A percentile compares a stretch with the other conserved stretches of the same genome.
Evolutionary conservation across 2,888 invertebrate species (phyloP).

Genomic region (Agrochola lychnidis): DNA sequence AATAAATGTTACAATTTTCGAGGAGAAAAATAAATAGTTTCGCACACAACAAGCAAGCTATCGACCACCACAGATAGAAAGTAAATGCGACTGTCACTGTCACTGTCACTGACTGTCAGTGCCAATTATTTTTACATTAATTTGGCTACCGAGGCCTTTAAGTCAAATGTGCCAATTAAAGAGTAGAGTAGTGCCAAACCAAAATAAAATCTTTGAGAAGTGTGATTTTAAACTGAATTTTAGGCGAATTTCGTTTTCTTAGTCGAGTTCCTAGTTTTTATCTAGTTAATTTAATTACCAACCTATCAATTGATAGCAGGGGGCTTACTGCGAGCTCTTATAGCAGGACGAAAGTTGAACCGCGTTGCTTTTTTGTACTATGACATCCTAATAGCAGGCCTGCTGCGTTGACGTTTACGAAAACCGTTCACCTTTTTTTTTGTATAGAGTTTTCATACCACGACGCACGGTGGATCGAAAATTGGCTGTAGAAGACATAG

Average conservation of each 20-base stretch:
- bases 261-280: background rate
- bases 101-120: background rate
- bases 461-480: too few relatives aligned
- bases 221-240: too few relatives aligned
- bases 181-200: background rate
- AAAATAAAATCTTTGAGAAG: background rate
- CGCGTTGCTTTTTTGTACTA: too few relatives aligned
- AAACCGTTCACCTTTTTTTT: too few relatives aligned
- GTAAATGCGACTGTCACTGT: slow-evolving; percentile 6
- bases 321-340: too few relatives aligned
- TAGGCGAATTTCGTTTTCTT: too few relatives aligned
- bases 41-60: background rate
- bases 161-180: background rate
- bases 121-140: background rate
- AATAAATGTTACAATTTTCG: background rate
- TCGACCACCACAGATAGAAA: slow-evolving; percentile 8
- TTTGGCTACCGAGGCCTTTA: background rate
- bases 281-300: background rate
- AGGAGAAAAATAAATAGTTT: background rate
- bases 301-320: background rate
- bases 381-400: too few relatives aligned
- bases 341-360: too few relatives aligned
- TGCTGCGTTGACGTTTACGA: too few relatives aligned
- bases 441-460: too few relatives aligned
- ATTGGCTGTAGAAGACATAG: too few relatives aligned